Conservation (phyloP, 2,888 invertebrate species). For the Caenorhabditis sp. region DNA sequence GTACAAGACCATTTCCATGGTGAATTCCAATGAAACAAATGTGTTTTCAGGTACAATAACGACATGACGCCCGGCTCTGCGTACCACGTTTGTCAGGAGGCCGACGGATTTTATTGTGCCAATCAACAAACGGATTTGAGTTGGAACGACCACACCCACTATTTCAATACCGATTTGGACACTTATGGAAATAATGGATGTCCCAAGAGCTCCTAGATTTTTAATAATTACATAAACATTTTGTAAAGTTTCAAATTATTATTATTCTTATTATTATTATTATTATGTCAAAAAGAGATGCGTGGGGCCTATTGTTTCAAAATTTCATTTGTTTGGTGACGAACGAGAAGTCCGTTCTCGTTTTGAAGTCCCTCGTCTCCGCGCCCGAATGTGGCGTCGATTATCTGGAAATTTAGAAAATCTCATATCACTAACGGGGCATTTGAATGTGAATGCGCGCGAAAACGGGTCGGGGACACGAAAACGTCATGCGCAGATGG, state of each 20-base stretch:
- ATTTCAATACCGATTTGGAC: constrained; percentile 51
- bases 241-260: not conserved
- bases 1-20: too few relatives aligned
- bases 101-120: constrained; percentile 52
- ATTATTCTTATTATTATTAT: constrained; percentile 1
- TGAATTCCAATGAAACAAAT: too few relatives aligned
- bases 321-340: constrained; percentile 47
- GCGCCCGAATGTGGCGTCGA: constrained; percentile 50
- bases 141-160: constrained; percentile 55
- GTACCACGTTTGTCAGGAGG: constrained; percentile 50
- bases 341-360: constrained; percentile 64
- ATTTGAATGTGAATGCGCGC: too few relatives aligned
- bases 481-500: too few relatives aligned
- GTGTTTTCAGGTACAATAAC: constrained; percentile 57
- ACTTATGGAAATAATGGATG: constrained; percentile 48
- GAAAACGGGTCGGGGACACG: too few relatives aligned
- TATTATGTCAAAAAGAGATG: not conserved
- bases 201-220: constrained; percentile 13
- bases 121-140: constrained; percentile 46
- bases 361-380: constrained; percentile 58
- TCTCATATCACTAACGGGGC: too few relatives aligned
- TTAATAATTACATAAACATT: too few relatives aligned
- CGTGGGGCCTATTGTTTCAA: constrained; percentile 1
- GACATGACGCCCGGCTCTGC: constrained; percentile 45
- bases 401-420: constrained; percentile 36